These are phyloP conservation scores for Phalera bucephala DNA, from an alignment of 2,888 invertebrate species.

Conservation along the genomic window DNA sequence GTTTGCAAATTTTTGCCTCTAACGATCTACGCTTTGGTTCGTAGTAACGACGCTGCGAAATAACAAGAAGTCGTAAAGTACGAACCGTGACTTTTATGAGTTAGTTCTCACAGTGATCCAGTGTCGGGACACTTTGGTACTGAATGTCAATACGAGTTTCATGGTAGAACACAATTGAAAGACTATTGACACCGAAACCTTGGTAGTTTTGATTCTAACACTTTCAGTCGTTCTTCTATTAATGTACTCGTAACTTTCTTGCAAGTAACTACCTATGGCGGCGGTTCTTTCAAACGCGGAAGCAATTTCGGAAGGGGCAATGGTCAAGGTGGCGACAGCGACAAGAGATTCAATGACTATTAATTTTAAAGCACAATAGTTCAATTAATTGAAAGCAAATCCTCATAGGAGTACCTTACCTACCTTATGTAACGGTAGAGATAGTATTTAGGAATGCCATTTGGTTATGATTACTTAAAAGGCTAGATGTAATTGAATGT, in stretches of 20 bases:
- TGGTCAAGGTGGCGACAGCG: slow-evolving; percentile 62
- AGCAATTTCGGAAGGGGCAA: slow-evolving; percentile 69
- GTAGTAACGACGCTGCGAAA: slow-evolving; percentile 2
- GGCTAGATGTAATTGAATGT: slow-evolving; percentile 45
- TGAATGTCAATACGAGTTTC: slow-evolving; percentile 34
- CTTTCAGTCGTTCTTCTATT: too few species aligned
- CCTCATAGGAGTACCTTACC: slow-evolving; percentile 70
- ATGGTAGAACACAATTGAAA: slow-evolving; percentile 19
- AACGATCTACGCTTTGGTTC: slow-evolving; percentile 20
- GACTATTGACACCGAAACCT: slow-evolving; percentile 8
- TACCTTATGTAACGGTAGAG: slow-evolving; percentile 54
- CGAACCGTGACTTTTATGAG: slow-evolving; percentile 50
- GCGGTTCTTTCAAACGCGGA: slow-evolving; percentile 77
- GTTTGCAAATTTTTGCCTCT: slow-evolving; percentile 7
- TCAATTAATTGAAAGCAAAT: slow-evolving; percentile 52
- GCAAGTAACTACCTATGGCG: too few species aligned
- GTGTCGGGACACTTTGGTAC: slow-evolving; percentile 44
- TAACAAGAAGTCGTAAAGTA: slow-evolving; percentile 63
- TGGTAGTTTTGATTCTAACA: too few species aligned
- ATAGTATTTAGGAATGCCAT: slow-evolving; percentile 41
- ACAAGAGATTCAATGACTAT: slow-evolving; percentile 74
- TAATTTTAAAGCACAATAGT: slow-evolving; percentile 47
- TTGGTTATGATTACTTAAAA: slow-evolving; percentile 41
- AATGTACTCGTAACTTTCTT: too few species aligned
- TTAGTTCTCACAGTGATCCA: slow-evolving; percentile 57